phyloP scores from a whole-genome alignment of 37 sponge, comb jelly and placozoan species.

The Petrosia ficiformis region DNA sequence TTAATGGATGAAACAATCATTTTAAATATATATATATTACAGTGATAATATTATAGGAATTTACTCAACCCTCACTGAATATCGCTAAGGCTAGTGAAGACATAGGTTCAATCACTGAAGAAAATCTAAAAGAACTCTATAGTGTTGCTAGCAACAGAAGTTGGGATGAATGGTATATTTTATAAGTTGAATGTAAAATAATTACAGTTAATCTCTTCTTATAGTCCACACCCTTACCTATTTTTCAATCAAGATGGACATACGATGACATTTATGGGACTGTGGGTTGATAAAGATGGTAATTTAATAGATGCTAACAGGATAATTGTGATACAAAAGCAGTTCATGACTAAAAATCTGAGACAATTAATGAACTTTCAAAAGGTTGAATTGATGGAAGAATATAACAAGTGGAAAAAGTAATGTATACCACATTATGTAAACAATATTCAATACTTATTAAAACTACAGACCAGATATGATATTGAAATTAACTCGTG shows the following conservation, averaged over 20 bases:
- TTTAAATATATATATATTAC: neutral
- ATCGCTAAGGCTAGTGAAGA: neutral
- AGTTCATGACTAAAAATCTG: conserved; percentile 7
- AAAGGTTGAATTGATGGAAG: conserved; percentile 21
- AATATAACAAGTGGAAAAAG: conserved; percentile 33
- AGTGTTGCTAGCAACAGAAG: neutral
- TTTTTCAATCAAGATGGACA: conserved; percentile 87
- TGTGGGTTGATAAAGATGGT: conserved; percentile 53
- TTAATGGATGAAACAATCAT: conserved; percentile 8
- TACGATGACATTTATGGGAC: conserved; percentile 88
- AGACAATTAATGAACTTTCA: neutral
- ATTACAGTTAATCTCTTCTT: neutral
- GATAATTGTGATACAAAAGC: conserved; percentile 6
- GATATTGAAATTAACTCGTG: conserved; percentile 50
- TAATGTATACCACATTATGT: neutral
- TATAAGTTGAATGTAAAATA: neutral
- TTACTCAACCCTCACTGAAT: neutral
- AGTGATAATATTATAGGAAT: conserved; percentile 4
- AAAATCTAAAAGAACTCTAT: neutral
- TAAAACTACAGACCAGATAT: conserved; percentile 7
- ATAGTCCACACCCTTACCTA: conserved; percentile 87
- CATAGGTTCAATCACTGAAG: neutral
- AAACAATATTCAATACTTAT: neutral
- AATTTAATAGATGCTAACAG: conserved; percentile 29
- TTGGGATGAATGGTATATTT: neutral